Conservation (phyloP, 2,113 vertebrate genomes). For the Mesocricetus auratus region DNA sequence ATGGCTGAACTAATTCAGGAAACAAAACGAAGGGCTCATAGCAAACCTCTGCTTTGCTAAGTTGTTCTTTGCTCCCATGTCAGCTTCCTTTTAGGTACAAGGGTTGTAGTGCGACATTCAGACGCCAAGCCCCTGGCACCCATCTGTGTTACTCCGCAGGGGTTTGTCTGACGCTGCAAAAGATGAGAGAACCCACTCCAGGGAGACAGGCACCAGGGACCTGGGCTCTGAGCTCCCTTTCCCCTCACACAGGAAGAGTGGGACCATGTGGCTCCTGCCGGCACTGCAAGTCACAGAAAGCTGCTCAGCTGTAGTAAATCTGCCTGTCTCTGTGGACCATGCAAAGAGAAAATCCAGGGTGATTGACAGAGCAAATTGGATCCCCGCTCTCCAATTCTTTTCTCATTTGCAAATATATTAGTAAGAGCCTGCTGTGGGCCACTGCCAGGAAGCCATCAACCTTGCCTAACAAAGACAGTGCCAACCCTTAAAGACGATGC, state of each 20-base stretch:
- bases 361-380: conserved; percentile 19
- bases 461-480: neutral
- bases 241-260: neutral
- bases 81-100: neutral
- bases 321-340: neutral
- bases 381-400: neutral
- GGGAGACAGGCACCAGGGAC: neutral
- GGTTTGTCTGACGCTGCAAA: fast-evolving
- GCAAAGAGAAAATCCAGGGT: neutral
- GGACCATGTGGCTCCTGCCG: neutral
- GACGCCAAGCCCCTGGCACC: fast-evolving
- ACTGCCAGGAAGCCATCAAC: neutral
- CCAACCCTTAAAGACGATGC: neutral
- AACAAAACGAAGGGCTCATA: neutral
- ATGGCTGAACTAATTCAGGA: neutral
- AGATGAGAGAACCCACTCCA: fast-evolving
- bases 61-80: fast-evolving
- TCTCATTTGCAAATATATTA: conserved; percentile 47
- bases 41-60: neutral
- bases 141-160: fast-evolving
- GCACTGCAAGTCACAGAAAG: fast-evolving
- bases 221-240: neutral
- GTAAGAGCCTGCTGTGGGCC: neutral
- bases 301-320: neutral
- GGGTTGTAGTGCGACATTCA: fast-evolving